phyloP scores from a whole-genome alignment of 2,113 vertebrate genomes.

The Benitochromis conjunctus region DNA sequence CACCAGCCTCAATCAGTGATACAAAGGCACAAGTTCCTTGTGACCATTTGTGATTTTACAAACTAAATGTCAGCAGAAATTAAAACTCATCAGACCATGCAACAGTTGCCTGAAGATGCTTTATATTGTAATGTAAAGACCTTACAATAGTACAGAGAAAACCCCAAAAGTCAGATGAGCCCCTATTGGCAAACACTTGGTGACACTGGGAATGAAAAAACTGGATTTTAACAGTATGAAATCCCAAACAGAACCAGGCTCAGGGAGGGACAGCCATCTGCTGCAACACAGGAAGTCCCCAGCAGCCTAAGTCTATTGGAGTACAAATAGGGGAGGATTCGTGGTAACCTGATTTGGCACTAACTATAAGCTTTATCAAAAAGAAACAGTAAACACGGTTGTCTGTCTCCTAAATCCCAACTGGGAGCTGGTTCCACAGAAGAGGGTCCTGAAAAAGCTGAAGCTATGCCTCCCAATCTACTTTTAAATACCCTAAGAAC shows the following conservation, averaged over 20 bases:
- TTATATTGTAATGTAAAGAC: neutral
- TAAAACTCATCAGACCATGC: neutral
- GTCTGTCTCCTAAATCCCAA: neutral
- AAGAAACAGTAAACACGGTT: too few species aligned
- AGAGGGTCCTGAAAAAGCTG: neutral
- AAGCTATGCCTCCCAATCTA: neutral
- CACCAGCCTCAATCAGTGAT: neutral
- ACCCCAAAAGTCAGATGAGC: neutral
- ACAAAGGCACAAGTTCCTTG: neutral
- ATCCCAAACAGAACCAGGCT: neutral
- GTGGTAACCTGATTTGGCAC: neutral
- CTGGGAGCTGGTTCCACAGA: neutral
- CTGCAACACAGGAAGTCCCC: neutral
- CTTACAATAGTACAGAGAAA: neutral
- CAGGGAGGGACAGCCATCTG: neutral
- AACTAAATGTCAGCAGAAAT: neutral
- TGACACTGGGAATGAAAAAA: neutral
- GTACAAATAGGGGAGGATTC: neutral
- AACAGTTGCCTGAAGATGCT: neutral
- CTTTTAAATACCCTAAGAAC: neutral
- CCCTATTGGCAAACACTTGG: neutral
- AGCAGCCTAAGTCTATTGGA: neutral
- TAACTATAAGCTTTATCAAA: neutral
- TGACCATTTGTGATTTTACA: neutral
- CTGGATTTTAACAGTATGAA: neutral